Percentiles rank a stretch among this genome's conserved stretches.
phyloP scores from a whole-genome alignment of 2,888 invertebrate genomes.

The Zonitis immaculata region DNA sequence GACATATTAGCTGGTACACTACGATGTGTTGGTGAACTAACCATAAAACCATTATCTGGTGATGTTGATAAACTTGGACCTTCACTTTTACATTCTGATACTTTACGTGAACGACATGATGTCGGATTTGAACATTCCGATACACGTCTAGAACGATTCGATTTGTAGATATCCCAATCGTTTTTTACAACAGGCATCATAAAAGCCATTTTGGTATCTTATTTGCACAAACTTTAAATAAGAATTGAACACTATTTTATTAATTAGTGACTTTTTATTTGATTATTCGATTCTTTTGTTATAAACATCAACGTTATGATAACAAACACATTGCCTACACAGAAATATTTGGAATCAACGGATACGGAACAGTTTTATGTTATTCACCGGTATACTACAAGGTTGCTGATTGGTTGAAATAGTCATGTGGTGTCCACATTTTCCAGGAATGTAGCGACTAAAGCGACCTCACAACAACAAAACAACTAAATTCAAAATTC shows the following conservation, averaged over 20 bases:
- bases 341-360: slow-evolving; percentile 19
- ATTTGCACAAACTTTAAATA: too few species aligned
- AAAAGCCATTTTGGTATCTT: slow-evolving; percentile 67
- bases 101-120: slow-evolving; percentile 63
- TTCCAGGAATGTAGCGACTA: slow-evolving; percentile 5
- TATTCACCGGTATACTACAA: slow-evolving; percentile 27
- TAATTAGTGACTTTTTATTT: too few species aligned
- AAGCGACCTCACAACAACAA: slow-evolving; percentile 19
- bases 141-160: slow-evolving; percentile 68
- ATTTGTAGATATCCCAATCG: slow-evolving; percentile 90
- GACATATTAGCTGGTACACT: slow-evolving; percentile 63
- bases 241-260: too few species aligned
- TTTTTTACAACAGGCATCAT: slow-evolving; percentile 95
- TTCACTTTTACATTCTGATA: slow-evolving; percentile 71
- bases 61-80: slow-evolving; percentile 67
- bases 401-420: slow-evolving; percentile 30
- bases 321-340: slow-evolving; percentile 4
- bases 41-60: slow-evolving; percentile 57
- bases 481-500: slow-evolving; percentile 11
- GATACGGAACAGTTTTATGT: slow-evolving; percentile 30
- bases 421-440: slow-evolving; percentile 26
- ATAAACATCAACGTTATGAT: neutral
- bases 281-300: neutral
- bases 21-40: slow-evolving; percentile 54
- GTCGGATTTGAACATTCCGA: slow-evolving; percentile 68